These are phyloP conservation scores for Poeciliopsis infans DNA, from an alignment of 2,797 vertebrate species.

Conservation along the genomic window DNA sequence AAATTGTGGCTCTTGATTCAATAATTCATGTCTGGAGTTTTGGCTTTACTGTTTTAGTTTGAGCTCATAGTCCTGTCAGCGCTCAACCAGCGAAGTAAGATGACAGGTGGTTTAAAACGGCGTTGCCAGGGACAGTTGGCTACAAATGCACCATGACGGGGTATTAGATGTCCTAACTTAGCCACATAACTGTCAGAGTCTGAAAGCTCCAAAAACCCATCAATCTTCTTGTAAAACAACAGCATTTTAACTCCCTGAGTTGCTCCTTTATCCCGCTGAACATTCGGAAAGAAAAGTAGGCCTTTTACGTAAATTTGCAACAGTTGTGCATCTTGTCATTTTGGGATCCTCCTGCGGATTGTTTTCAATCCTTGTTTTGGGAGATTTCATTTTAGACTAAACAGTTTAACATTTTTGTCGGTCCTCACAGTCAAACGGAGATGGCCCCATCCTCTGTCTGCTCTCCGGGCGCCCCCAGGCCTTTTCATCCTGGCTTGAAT, in stretches of 20 bases:
- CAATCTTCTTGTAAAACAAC: slow-evolving; percentile 53
- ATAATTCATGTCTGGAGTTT: slow-evolving; percentile 6
- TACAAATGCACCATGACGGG: slow-evolving; percentile 54
- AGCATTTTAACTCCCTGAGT: slow-evolving; percentile 30
- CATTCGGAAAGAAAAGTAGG: slow-evolving; percentile 28
- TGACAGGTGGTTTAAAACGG: slow-evolving; percentile 52
- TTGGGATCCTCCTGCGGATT: slow-evolving; percentile 4
- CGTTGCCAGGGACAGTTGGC: slow-evolving; percentile 56
- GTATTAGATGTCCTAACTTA: slow-evolving; percentile 47
- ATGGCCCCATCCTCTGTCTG: slow-evolving; percentile 16
- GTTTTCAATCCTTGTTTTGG: slow-evolving; percentile 8
- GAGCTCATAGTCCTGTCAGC: slow-evolving; percentile 27
- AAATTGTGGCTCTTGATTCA: slow-evolving; percentile 3
- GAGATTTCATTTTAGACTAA: background rate
- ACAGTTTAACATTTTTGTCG: slow-evolving; percentile 4
- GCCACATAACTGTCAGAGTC: slow-evolving; percentile 60
- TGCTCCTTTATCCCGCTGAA: slow-evolving; percentile 29
- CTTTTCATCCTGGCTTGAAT: slow-evolving; percentile 60
- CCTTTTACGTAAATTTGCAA: slow-evolving; percentile 25
- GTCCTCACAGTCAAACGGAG: slow-evolving; percentile 16
- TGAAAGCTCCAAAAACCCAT: slow-evolving; percentile 29
- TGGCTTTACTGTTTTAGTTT: slow-evolving; percentile 14
- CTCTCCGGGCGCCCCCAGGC: background rate
- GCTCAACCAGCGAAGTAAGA: slow-evolving; percentile 20
- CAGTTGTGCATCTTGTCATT: slow-evolving; percentile 27